Percentiles rank a stretch among this genome's conserved stretches.
phyloP scores from a whole-genome alignment of 2,797 vertebrate species.

The Dendrocincla fuliginosa region DNA sequence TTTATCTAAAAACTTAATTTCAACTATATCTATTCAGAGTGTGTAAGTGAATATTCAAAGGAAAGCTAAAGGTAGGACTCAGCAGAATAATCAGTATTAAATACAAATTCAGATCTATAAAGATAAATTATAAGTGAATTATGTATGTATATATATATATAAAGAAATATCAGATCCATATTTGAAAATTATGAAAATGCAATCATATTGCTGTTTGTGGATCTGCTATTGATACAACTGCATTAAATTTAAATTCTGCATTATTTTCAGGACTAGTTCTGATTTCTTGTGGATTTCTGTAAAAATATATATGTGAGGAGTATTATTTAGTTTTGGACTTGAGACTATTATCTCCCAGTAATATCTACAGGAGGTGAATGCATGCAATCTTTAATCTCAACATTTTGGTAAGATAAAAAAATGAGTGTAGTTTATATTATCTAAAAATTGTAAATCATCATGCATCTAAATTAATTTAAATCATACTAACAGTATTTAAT shows the following conservation, averaged over 20 bases:
- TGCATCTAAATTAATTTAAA: background rate
- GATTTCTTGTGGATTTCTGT: background rate
- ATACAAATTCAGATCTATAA: background rate
- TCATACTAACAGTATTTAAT: background rate
- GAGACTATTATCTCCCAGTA: background rate
- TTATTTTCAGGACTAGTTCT: background rate
- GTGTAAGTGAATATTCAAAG: background rate
- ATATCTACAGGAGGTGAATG: background rate
- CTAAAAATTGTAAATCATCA: background rate
- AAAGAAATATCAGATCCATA: background rate
- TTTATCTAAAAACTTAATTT: background rate
- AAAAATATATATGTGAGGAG: background rate
- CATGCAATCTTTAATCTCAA: background rate
- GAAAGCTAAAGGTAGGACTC: background rate
- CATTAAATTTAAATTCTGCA: background rate
- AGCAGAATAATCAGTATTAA: background rate
- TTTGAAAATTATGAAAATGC: background rate
- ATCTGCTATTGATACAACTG: background rate
- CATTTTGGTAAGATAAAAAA: background rate
- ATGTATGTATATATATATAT: background rate
- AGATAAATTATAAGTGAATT: background rate
- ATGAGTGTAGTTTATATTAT: background rate
- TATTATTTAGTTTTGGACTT: background rate
- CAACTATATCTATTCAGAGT: background rate
- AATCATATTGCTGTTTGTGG: background rate